Evolutionary conservation across 1,140 invertebrate genomes (phyloP), one percentile per base, ranked within the genome.

Genomic region (Drosophila trapezifrons): DNA sequence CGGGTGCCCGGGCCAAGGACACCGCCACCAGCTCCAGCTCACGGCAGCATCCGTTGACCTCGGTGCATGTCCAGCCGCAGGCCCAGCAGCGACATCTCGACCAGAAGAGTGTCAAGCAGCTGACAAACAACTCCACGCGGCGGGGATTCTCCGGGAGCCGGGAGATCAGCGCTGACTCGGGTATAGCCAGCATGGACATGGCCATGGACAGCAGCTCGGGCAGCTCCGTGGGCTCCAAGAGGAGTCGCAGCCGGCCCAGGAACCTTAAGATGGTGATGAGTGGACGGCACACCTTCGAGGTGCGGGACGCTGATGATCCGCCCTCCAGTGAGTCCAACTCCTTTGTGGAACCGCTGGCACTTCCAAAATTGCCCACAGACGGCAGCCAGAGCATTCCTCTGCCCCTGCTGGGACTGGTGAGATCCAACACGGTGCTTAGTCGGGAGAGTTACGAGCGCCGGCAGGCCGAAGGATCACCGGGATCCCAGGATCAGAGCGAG

Each of bases 81-180:
- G 17, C 67, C 9, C 59, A 63, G 12, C 80, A 70, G 29, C 76
- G 65, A 18, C 86, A 86, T 32, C 94, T 94, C 29, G 95, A 96
- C 58, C 91, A 94, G 4, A 96, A 96, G 91, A 93, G 93, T 10
- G 95, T 95, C 29, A 97, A 97, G 92, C 96, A 96, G 67, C 94
- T 93, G 5, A 94, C 93, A 0, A 96, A 95, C 71, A 94, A 93
- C 51, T 94, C 92, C 27, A 94, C 92, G 18, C 92, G 93, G 22
- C 94, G 91, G 15, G 90, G 91, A 27, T 90, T 92, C 75, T 75
- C 71, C 0, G 90, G 89, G 90, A 63, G 94, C 92, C 18, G 92
- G 87, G 38, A 95, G 93, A 54, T 94, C 92, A 92, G 91, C 17
- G 84, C 90, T 37, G 95, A 95, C 77, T 95, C 95, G 0, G 95